These are phyloP conservation scores for Laothoe populi DNA, from an alignment of 2,888 invertebrate genomes.

Conservation along the genomic window DNA sequence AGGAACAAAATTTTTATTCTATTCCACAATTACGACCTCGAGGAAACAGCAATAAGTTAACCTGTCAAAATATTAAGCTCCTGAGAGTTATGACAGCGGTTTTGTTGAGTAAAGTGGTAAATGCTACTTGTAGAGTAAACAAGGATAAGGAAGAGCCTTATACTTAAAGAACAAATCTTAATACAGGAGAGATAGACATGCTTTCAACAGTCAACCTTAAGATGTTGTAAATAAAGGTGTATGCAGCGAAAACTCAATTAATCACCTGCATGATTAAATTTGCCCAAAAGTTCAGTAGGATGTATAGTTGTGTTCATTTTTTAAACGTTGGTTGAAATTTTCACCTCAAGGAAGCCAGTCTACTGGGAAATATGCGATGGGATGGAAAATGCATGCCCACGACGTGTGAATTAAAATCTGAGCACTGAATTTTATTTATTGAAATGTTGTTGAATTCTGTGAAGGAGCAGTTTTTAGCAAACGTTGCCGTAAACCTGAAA, in stretches of 20 bases:
- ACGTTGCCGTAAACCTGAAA: no score
- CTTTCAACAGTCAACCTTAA: not conserved
- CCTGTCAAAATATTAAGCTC: conserved; percentile 13
- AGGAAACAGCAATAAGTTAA: not conserved
- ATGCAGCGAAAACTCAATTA: no score
- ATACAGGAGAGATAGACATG: not conserved
- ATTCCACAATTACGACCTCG: no score
- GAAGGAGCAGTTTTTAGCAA: not conserved
- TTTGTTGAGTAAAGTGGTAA: conserved; percentile 21
- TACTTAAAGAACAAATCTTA: not conserved
- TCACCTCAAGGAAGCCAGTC: conserved; percentile 15
- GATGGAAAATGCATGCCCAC: conserved; percentile 16
- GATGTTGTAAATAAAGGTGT: not conserved
- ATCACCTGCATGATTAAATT: not conserved
- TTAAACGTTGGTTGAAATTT: conserved; percentile 14
- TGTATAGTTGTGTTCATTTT: conserved; percentile 1
- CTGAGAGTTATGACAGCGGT: not conserved
- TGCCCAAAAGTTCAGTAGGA: not conserved
- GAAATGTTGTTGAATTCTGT: not conserved
- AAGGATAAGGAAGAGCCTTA: conserved; percentile 13
- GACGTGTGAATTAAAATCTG: not conserved
- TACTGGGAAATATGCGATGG: conserved; percentile 15
- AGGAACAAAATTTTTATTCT: no score
- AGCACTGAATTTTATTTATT: conserved; percentile 10
- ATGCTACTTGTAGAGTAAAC: conserved; percentile 21